Conservation (phyloP, 2,797 vertebrate genomes). For the Synanceia verrucosa region DNA sequence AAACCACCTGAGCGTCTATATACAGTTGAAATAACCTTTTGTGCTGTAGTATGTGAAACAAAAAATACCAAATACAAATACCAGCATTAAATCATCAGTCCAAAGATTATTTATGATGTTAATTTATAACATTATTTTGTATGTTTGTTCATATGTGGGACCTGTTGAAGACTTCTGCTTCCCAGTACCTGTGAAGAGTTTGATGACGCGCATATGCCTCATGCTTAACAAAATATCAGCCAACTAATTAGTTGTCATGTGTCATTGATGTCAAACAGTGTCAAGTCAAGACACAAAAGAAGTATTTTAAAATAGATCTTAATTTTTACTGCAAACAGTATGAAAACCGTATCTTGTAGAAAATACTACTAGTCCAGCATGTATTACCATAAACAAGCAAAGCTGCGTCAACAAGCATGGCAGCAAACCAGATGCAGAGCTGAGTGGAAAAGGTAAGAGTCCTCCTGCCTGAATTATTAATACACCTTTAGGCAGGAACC, state of each 20-base stretch:
- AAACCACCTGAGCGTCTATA: not conserved
- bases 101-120: not conserved
- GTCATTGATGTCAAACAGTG: too few relatives aligned
- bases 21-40: too few relatives aligned
- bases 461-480: constrained; percentile 14
- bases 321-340: not conserved
- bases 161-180: not conserved
- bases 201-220: not conserved
- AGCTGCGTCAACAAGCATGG: not conserved
- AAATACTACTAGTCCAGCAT: not conserved
- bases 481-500: not conserved
- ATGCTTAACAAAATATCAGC: not conserved
- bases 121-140: too few relatives aligned
- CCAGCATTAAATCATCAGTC: not conserved
- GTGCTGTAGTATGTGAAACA: too few relatives aligned
- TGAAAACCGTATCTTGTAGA: not conserved
- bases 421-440: not conserved
- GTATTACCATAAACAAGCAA: not conserved
- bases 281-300: not conserved
- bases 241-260: not conserved
- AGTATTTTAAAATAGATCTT: not conserved
- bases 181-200: not conserved
- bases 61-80: too few relatives aligned
- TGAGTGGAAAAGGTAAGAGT: not conserved
- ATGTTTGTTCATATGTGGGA: not conserved